A percentile compares a stretch with the other conserved stretches of the same genome.
Conservation (phyloP, 2,797 vertebrate species). For the Bufotes viridis region DNA sequence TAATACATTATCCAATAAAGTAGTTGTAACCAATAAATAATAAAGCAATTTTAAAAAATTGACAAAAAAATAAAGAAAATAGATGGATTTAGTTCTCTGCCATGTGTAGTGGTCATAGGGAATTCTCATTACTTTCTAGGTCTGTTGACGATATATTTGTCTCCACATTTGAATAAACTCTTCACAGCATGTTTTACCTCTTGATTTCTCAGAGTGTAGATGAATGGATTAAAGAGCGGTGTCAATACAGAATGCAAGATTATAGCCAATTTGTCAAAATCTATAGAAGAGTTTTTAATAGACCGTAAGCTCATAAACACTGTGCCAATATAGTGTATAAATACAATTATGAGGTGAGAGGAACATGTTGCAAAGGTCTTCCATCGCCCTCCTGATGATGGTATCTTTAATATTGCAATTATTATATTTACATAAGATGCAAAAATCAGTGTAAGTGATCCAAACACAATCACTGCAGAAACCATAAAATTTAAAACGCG, state of each 20-base stretch:
- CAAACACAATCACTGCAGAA: too few species aligned
- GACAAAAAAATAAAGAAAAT: too few species aligned
- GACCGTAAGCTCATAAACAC: constrained; percentile 22
- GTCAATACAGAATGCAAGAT: constrained; percentile 18
- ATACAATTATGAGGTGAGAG: constrained; percentile 24
- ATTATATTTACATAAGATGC: constrained; percentile 27
- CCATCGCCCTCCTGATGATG: not conserved
- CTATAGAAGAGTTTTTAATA: constrained; percentile 10
- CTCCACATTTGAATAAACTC: not conserved
- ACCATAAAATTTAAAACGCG: too few species aligned
- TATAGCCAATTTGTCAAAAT: constrained; percentile 29
- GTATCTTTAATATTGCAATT: constrained; percentile 18
- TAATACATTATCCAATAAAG: too few species aligned
- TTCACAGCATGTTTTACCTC: constrained; percentile 7
- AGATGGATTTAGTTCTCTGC: too few species aligned
- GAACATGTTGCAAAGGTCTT: constrained; percentile 32
- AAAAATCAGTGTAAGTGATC: not conserved
- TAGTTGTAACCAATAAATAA: too few species aligned
- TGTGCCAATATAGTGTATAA: constrained; percentile 19
- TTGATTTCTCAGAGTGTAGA: constrained; percentile 26
- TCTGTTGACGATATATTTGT: not conserved
- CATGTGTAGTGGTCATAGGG: too few species aligned
- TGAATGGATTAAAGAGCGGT: constrained; percentile 32
- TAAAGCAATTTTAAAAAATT: too few species aligned
- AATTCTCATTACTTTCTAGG: too few species aligned